Evolutionary conservation across 2,797 vertebrate species (phyloP).

Genomic region (Enteromius radiatus): DNA sequence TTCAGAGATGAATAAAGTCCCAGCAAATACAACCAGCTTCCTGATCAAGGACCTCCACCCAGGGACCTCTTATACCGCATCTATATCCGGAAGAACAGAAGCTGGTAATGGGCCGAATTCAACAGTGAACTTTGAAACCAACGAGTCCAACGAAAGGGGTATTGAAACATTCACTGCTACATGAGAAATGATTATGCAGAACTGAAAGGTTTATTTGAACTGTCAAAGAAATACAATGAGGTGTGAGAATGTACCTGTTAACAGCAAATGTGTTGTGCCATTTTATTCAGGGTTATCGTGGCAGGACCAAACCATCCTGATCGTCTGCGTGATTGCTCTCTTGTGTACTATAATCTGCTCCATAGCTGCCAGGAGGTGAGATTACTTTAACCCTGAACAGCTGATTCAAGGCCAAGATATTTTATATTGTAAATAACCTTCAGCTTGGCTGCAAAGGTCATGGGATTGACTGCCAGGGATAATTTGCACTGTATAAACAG

Average conservation of each 20-base stretch:
- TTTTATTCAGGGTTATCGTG: slow-evolving; percentile 37
- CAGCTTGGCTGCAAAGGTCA: neutral
- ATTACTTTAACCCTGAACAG: neutral
- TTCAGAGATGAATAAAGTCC: slow-evolving; percentile 29
- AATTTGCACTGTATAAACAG: neutral
- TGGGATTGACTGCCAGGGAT: neutral
- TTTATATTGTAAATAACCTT: neutral
- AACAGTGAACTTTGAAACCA: slow-evolving; percentile 44
- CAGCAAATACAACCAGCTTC: slow-evolving; percentile 49
- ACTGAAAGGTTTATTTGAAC: neutral
- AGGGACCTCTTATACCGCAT: slow-evolving; percentile 39
- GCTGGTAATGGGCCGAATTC: slow-evolving; percentile 49
- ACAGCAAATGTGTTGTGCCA: slow-evolving; percentile 12
- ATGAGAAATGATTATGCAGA: neutral
- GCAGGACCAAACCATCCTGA: slow-evolving; percentile 37
- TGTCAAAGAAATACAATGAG: neutral
- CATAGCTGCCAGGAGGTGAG: slow-evolving; percentile 48
- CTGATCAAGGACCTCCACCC: slow-evolving; percentile 37
- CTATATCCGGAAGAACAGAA: slow-evolving; percentile 49
- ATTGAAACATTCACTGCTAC: slow-evolving; percentile 24
- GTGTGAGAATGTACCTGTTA: slow-evolving; percentile 4
- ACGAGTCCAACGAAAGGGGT: neutral
- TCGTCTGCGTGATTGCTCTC: slow-evolving; percentile 39
- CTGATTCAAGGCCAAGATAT: neutral
- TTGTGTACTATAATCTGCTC: slow-evolving; percentile 42